Evolutionary conservation across 2,888 invertebrate species (phyloP), one percentile per base, ranked within the genome.

Genomic region (Aspidiotus rigidus): DNA sequence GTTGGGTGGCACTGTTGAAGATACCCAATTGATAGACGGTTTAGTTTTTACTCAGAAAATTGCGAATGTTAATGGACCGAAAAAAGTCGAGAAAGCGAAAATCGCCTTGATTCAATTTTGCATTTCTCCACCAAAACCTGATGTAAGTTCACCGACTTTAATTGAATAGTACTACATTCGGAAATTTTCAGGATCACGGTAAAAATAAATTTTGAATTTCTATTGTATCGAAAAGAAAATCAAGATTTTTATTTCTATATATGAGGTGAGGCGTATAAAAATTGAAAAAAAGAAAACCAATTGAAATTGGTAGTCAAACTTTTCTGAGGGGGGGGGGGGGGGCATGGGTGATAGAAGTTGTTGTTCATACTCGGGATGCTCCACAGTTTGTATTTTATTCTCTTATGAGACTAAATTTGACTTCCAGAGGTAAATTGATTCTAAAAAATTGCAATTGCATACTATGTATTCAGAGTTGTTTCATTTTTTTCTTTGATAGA

Each of bases 61-160:
- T 0, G 85, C 91, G 66, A 93, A 95, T 75, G 85, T 89, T 28
- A 94, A 92, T 77, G 97, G 96, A 0, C 96, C 97, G 0, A 90
- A 88, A 75, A 86, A 89, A 74, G 84, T 99, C 71, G 98, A 99
- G 79, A 98, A 98, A 78, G 98, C 97, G 7, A 98, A 96, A 81
- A 94, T 99, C 79, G 99, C 92, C 71, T 85, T 99, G 15, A 98
- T 99, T 74, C 99, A 99, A 79, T 99, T 99, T 80, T 99, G 99
- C 78, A 93, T 99, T 78, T 99, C 99, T 13, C 93, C 99, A 66
- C 99, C 99, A 8, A 99, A 99, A 81, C 99, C 99, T 69, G 98
- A 99, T 80, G 90, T 90, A 78, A 84, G 85, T 80, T 59, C 39
- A 10, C 17, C 16, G n/a, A 53, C n/a, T 53, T 5, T 53, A 5